phyloP scores from a whole-genome alignment of 2,797 vertebrate species.

The Clarias fuscus region DNA sequence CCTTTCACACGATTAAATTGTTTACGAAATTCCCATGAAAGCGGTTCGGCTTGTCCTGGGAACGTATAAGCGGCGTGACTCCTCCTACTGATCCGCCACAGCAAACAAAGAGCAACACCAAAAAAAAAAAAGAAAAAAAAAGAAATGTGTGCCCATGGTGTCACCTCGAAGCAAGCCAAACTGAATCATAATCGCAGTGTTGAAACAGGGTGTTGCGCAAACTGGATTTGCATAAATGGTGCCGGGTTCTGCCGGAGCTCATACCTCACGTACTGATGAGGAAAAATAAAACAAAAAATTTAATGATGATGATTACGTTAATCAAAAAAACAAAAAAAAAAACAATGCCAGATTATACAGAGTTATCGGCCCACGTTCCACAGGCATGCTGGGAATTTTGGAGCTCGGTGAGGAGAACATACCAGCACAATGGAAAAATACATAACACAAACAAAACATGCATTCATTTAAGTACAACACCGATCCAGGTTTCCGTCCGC shows the following conservation, averaged over 20 bases:
- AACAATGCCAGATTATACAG: not conserved
- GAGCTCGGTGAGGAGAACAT: slow-evolving; percentile 31
- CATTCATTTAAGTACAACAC: slow-evolving; percentile 7
- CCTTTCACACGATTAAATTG: not conserved
- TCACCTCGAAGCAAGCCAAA: not conserved
- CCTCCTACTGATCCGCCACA: not conserved
- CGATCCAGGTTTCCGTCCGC: slow-evolving; percentile 11
- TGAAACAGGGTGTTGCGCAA: not conserved
- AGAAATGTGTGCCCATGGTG: not conserved
- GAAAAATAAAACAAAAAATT: not conserved
- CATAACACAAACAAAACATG: slow-evolving; percentile 25
- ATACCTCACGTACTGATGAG: not conserved
- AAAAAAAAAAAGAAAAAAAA: slow-evolving; percentile 12
- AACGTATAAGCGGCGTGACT: not conserved
- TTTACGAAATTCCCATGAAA: not conserved
- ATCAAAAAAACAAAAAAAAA: not conserved
- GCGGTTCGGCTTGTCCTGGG: not conserved
- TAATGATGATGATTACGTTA: too few relatives aligned
- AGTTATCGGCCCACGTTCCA: slow-evolving; percentile 35
- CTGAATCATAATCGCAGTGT: not conserved
- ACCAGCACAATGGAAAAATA: slow-evolving; percentile 30
- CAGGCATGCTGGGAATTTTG: slow-evolving; percentile 29
- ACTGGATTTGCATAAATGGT: not conserved
- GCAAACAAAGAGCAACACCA: slow-evolving; percentile 12
- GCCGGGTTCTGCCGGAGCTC: not conserved